These are phyloP conservation scores for Drosophila simulans DNA, from an alignment of 1,140 invertebrate genomes.

Conservation along the genomic window DNA sequence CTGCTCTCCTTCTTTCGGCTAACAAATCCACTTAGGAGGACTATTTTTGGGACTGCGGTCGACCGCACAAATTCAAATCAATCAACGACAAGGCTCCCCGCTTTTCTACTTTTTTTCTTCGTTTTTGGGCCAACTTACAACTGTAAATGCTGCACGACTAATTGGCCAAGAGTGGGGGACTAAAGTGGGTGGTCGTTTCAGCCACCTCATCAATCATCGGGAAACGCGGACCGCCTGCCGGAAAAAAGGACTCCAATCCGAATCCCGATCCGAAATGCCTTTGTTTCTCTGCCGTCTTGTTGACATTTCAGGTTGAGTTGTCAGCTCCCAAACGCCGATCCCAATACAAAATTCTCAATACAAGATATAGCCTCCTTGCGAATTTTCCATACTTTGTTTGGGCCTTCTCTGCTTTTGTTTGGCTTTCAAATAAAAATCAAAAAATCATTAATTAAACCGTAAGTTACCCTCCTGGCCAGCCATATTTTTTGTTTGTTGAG, in stretches of 20 bases:
- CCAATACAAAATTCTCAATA: background rate
- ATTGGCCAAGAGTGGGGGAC: slow-evolving; percentile 31
- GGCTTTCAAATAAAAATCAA: slow-evolving; percentile 56
- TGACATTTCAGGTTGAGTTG: slow-evolving; percentile 53
- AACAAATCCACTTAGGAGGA: slow-evolving; percentile 54
- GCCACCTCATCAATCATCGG: slow-evolving; percentile 46
- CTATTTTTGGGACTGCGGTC: slow-evolving; percentile 36
- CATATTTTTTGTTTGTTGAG: background rate
- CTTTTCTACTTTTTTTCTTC: background rate
- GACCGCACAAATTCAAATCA: slow-evolving; percentile 56
- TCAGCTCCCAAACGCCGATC: slow-evolving; percentile 13
- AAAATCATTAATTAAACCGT: slow-evolving; percentile 70
- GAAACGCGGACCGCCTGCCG: slow-evolving; percentile 38
- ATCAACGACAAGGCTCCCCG: slow-evolving; percentile 46
- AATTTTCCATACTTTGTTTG: slow-evolving; percentile 5
- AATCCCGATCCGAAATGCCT: slow-evolving; percentile 7
- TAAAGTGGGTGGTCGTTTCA: background rate
- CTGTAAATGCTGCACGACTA: slow-evolving; percentile 57
- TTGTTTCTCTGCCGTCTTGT: slow-evolving; percentile 22
- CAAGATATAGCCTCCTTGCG: background rate
- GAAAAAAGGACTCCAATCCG: slow-evolving; percentile 9
- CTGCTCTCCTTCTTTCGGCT: background rate
- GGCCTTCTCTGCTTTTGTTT: slow-evolving; percentile 20
- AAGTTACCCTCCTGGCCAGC: slow-evolving; percentile 9
- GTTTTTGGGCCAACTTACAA: slow-evolving; percentile 35